phyloP scores from a whole-genome alignment of 1,140 invertebrate genomes.

The Apis cerana region DNA sequence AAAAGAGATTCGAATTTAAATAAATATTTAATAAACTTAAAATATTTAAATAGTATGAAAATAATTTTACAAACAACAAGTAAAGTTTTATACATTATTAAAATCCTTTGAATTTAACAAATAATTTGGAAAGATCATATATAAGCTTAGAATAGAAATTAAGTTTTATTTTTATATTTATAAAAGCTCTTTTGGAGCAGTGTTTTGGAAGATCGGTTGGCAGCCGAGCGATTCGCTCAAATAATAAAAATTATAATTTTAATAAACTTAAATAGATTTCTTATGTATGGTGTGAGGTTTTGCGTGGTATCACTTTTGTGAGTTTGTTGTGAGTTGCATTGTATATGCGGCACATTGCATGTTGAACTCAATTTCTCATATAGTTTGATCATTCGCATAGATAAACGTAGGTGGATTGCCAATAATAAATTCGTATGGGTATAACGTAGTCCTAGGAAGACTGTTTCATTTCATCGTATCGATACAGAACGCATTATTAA shows the following conservation, averaged over 20 bases:
- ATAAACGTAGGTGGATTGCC: constrained; percentile 58
- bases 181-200: constrained; percentile 35
- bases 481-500: not conserved
- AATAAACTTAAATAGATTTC: constrained; percentile 13
- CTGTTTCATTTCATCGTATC: constrained; percentile 7
- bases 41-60: not conserved
- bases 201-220: constrained; percentile 51
- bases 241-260: not conserved
- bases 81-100: not conserved
- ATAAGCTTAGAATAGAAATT: not conserved
- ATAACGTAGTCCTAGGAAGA: constrained; percentile 34
- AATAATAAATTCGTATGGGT: constrained; percentile 28
- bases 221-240: constrained; percentile 62
- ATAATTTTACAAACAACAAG: not conserved
- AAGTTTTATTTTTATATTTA: not conserved
- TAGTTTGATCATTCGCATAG: constrained; percentile 60
- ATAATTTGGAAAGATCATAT: no score
- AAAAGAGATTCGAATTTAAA: not conserved
- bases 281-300: constrained; percentile 65
- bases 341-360: constrained; percentile 67
- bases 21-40: not conserved
- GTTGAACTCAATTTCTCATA: constrained; percentile 61
- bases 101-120: not conserved
- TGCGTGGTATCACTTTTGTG: constrained; percentile 72
- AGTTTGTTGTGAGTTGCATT: constrained; percentile 71